phyloP scores from a whole-genome alignment of 2,113 vertebrate genomes.

The Ailuropoda melanoleuca region DNA sequence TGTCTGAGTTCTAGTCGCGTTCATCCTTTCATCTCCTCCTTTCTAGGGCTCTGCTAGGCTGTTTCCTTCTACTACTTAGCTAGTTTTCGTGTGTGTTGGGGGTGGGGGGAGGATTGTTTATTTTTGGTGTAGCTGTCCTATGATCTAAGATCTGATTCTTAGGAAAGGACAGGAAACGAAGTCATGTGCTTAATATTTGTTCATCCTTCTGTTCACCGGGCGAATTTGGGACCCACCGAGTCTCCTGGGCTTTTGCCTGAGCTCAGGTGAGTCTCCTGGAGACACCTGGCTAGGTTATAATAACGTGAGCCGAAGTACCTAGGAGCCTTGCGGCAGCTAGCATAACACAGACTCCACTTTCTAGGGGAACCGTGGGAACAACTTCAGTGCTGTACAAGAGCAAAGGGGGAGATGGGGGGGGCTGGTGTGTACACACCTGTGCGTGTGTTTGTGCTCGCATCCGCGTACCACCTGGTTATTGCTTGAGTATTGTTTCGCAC shows the following conservation, averaged over 20 bases:
- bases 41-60: not conserved
- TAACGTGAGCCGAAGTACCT: not conserved
- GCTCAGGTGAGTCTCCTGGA: not conserved
- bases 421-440: accelerated
- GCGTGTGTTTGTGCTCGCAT: not conserved
- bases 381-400: not conserved
- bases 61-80: not conserved
- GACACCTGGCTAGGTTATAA: not conserved
- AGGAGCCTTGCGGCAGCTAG: not conserved
- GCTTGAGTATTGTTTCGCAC: not conserved
- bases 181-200: not conserved
- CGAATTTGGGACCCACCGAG: not conserved
- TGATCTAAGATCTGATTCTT: not conserved
- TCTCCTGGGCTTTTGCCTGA: not conserved
- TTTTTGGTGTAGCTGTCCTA: not conserved
- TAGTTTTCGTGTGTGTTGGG: not conserved
- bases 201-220: not conserved
- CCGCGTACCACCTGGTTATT: not conserved
- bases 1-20: not conserved
- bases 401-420: no score
- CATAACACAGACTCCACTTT: not conserved
- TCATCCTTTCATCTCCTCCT: not conserved
- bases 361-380: not conserved
- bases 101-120: not conserved
- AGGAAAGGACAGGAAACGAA: not conserved